Evolutionary conservation across 2,888 invertebrate genomes (phyloP).

Genomic region (Harmothoe impar): DNA sequence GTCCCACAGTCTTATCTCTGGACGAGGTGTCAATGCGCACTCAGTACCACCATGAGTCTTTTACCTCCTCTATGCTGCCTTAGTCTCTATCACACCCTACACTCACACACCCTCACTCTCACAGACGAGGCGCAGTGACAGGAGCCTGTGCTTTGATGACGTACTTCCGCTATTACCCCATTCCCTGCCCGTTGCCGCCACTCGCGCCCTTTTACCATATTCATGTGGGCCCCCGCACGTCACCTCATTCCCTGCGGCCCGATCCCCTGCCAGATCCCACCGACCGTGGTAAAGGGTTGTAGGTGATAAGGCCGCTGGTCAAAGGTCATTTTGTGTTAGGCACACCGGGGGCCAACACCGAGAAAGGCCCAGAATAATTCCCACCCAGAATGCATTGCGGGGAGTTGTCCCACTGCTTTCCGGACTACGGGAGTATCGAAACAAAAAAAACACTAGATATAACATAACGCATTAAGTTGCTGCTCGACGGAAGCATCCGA

Average conservation of each 20-base stretch:
- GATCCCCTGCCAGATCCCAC: neutral
- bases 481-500: neutral
- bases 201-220: slow-evolving; percentile 45
- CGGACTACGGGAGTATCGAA: neutral
- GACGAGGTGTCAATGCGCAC: too few relatives aligned
- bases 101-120: neutral
- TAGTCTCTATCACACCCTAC: neutral
- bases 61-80: too few relatives aligned
- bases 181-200: neutral
- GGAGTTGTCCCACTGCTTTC: neutral
- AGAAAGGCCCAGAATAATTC: slow-evolving; percentile 2
- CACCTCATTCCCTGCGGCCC: neutral
- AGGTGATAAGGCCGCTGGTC: neutral
- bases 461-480: too few relatives aligned
- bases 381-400: neutral
- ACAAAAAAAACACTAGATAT: neutral
- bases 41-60: too few relatives aligned
- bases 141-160: neutral
- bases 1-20: too few relatives aligned
- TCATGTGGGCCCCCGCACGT: neutral
- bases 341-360: neutral
- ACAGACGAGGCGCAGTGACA: neutral
- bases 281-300: neutral
- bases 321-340: neutral
- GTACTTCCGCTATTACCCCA: slow-evolving; percentile 52